Evolutionary conservation across 2,113 vertebrate species (phyloP), one percentile per base, ranked within the genome.

Genomic region (Plestiodon gilberti): DNA sequence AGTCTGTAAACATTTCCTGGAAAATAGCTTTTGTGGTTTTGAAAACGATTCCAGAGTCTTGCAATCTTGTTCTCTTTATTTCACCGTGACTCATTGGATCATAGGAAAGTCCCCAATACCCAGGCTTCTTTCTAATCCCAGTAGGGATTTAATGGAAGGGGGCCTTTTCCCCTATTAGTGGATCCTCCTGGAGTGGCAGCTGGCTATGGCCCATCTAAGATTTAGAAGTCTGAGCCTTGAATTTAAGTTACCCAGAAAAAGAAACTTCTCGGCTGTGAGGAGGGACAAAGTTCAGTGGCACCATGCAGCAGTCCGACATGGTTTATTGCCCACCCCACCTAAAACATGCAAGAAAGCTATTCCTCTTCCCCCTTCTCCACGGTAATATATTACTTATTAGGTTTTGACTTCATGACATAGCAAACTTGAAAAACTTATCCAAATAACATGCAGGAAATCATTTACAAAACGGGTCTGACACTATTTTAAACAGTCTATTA

Each of bases 1-100:
- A 91, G 88, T 90, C 86, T 90, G 90, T 94, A 94, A 95, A 95
- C 92, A 94, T 92, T 94, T 94, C 93, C 92, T 95, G 93, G 93
- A 95, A 94, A 91, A 81, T 65, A 90, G 40, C 83, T 89, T 48
- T 82, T 69, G 91, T 65, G 78, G 85, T 92, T 94, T 95, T 95
- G 91, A 93, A 95, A 93, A 90, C 80, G 76, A 90, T 90, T 93
- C 92, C 93, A 93, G 82, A 86, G 80, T 94, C 88, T 93, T 86
- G 89, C 87, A 91, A 87, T 43, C 90, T 92, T 90, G 88, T 89
- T 92, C 92, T 83, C 71, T 93, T 84, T 77, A 85, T 94, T 84
- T 89, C 59, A 40, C 15, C 18, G 0, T 92, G 93, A 90, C 75
- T 94, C 94, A 93, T 69, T 92, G 69, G 89, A 89, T 94, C 85